Percentiles rank a stretch among this genome's conserved stretches.
Conservation (phyloP, 1,140 invertebrate species). For the Triops cancriformis region DNA sequence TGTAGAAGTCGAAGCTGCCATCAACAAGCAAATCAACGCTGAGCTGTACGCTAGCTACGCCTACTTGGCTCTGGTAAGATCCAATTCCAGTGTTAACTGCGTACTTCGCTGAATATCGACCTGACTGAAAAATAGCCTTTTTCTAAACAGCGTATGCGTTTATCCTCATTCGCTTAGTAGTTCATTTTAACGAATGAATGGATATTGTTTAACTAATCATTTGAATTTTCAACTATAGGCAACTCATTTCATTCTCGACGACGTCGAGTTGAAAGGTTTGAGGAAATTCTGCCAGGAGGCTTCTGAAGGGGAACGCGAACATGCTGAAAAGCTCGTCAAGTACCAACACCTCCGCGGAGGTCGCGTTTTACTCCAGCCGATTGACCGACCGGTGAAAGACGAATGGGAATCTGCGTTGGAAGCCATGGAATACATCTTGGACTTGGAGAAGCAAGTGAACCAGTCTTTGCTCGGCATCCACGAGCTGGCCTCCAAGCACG, state of each 20-base stretch:
- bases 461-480: too few relatives aligned
- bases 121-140: neutral
- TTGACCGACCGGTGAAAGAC: too few relatives aligned
- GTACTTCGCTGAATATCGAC: neutral
- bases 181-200: neutral
- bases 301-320: slow-evolving; percentile 65
- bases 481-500: slow-evolving; percentile 35
- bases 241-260: slow-evolving; percentile 67
- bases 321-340: too few relatives aligned
- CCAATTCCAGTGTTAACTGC: neutral
- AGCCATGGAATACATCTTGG: too few relatives aligned
- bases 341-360: too few relatives aligned
- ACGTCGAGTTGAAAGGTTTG: slow-evolving; percentile 64
- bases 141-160: neutral
- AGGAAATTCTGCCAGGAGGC: slow-evolving; percentile 60
- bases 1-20: slow-evolving; percentile 44
- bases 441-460: too few relatives aligned
- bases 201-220: neutral
- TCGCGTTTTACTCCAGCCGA: too few relatives aligned
- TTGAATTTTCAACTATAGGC: slow-evolving; percentile 44
- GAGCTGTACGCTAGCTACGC: slow-evolving; percentile 52
- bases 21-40: slow-evolving; percentile 55
- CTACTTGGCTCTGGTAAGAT: slow-evolving; percentile 47
- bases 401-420: too few relatives aligned
- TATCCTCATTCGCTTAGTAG: neutral